Percentiles rank a stretch among this genome's conserved stretches.
Conservation (phyloP, 2,113 vertebrate species). For the Calyptommatus sinebrachiatus region DNA sequence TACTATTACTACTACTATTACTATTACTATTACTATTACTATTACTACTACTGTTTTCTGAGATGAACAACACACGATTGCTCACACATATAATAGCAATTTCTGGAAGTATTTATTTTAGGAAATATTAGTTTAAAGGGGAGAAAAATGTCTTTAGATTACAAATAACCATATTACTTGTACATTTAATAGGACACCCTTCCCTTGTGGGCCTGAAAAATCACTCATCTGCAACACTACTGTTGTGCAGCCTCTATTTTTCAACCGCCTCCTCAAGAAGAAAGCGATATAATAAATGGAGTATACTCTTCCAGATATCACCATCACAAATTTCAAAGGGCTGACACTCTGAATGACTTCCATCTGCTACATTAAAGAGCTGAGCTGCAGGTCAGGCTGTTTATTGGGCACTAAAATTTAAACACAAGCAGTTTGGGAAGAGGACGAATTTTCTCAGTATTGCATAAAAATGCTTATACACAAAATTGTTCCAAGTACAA, state of each 20-base stretch:
- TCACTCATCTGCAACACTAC: neutral
- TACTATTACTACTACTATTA: too few species aligned
- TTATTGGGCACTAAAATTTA: conserved; percentile 58
- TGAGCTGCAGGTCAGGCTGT: conserved; percentile 46
- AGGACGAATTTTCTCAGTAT: neutral
- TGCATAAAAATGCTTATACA: conserved; percentile 37
- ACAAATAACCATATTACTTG: neutral
- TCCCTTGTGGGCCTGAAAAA: neutral
- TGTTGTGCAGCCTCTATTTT: neutral
- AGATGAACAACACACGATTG: neutral
- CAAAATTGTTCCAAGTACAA: rapidly evolving
- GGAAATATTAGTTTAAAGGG: neutral
- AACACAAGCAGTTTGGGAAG: conserved; percentile 46
- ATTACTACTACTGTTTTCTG: neutral
- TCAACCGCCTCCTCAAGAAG: rapidly evolving
- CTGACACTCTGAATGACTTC: conserved; percentile 38
- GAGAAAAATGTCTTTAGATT: neutral
- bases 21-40: too few species aligned
- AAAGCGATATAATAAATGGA: neutral
- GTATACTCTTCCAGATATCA: neutral
- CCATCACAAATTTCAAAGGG: conserved; percentile 39
- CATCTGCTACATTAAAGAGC: conserved; percentile 45
- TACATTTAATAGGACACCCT: neutral
- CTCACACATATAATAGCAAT: neutral
- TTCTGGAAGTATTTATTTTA: neutral